Conservation (phyloP, 2,888 invertebrate species). For the Parascotia fuliginaria region DNA sequence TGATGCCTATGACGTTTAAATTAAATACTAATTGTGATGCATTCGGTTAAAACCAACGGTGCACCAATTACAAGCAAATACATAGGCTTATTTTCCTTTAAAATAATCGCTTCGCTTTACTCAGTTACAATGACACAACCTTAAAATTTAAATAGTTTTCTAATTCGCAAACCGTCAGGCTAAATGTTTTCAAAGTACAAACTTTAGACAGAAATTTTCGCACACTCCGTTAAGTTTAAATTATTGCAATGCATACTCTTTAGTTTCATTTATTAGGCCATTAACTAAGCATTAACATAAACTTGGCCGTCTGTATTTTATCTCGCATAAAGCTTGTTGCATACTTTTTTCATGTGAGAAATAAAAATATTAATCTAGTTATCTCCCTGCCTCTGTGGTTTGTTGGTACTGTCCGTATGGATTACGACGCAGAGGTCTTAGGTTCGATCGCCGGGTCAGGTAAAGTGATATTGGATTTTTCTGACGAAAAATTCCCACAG, state of each 20-base stretch:
- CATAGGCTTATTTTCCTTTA: too few species aligned
- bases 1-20: too few species aligned
- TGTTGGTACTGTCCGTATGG: too few species aligned
- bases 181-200: conserved; percentile 14
- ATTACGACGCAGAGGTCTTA: too few species aligned
- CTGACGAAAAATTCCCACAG: too few species aligned
- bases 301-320: conserved; percentile 3
- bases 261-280: conserved; percentile 12
- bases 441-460: too few species aligned
- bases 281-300: conserved; percentile 10
- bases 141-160: neutral
- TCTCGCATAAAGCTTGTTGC: conserved; percentile 28
- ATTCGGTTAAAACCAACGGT: too few species aligned
- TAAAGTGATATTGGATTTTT: too few species aligned
- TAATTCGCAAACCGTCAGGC: conserved; percentile 4
- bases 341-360: neutral
- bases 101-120: neutral
- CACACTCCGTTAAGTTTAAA: conserved; percentile 8
- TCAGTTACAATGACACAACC: neutral
- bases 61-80: too few species aligned
- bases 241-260: conserved; percentile 14
- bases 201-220: conserved; percentile 12
- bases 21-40: too few species aligned
- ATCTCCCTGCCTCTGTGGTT: neutral
- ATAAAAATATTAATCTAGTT: neutral